phyloP scores from a whole-genome alignment of 2,888 invertebrate genomes.

The Lasioglossum lativentre region DNA sequence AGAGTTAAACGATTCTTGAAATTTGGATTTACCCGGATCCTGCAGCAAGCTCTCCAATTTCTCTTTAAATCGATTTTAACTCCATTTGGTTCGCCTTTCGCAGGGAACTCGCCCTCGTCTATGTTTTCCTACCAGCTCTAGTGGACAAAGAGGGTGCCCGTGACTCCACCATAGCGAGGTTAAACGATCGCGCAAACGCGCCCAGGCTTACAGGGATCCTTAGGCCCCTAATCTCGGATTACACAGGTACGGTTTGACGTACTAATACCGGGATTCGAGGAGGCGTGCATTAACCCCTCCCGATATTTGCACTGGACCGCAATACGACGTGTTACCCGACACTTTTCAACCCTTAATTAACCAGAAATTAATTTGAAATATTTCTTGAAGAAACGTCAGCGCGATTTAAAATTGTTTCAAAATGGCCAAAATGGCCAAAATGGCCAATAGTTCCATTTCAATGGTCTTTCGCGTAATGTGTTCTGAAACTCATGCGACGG shows the following conservation, averaged over 20 bases:
- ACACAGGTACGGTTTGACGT: constrained; percentile 12
- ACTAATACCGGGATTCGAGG: background rate
- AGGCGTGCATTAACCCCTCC: constrained; percentile 3
- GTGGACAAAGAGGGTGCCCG: background rate
- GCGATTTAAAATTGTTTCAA: too few species aligned
- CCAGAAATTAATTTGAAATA: too few species aligned
- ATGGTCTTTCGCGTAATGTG: too few species aligned
- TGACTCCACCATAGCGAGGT: constrained; percentile 17
- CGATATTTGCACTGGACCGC: constrained; percentile 12
- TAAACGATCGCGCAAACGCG: constrained; percentile 71
- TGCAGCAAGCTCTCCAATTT: background rate
- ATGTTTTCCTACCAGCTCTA: background rate
- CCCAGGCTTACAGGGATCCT: constrained; percentile 69
- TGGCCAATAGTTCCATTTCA: too few species aligned
- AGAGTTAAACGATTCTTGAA: too few species aligned
- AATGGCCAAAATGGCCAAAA: too few species aligned
- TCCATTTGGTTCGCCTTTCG: background rate
- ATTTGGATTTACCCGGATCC: background rate
- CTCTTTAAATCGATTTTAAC: background rate
- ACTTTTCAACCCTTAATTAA: too few species aligned
- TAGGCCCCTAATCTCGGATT: constrained; percentile 54
- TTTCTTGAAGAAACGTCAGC: too few species aligned
- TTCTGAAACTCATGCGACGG: too few species aligned
- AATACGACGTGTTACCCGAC: constrained; percentile 14
- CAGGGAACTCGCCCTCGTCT: background rate